Conservation (phyloP, 2,888 invertebrate genomes). For the Cheilosia soror region DNA sequence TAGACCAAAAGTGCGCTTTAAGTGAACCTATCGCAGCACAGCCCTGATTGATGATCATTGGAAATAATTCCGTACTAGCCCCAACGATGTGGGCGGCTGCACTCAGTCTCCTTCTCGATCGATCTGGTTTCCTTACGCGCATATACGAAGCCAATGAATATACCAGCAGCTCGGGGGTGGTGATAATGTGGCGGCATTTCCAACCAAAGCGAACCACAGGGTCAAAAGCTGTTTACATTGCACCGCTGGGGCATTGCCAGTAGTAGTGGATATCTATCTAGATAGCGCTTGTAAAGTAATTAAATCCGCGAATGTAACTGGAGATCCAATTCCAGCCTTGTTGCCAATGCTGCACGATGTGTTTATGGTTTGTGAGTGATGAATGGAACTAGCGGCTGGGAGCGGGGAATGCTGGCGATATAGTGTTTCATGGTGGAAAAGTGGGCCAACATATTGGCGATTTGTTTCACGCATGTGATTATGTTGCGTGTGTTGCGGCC, state of each 20-base stretch:
- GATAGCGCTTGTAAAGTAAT: slow-evolving; percentile 57
- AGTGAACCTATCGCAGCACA: slow-evolving; percentile 20
- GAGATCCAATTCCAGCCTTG: slow-evolving; percentile 53
- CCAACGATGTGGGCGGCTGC: slow-evolving; percentile 65
- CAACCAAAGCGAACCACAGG: slow-evolving; percentile 54
- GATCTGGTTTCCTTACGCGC: slow-evolving; percentile 60
- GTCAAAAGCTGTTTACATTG: slow-evolving; percentile 69
- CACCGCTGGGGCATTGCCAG: slow-evolving; percentile 33
- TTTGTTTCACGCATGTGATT: slow-evolving; percentile 74
- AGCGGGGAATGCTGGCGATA: slow-evolving; percentile 12
- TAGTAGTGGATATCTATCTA: slow-evolving; percentile 3
- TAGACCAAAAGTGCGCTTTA: slow-evolving; percentile 56
- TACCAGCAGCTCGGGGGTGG: not conserved
- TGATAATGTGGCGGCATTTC: slow-evolving; percentile 19
- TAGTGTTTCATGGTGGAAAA: slow-evolving; percentile 51
- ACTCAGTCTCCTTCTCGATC: not conserved
- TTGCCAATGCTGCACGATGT: slow-evolving; percentile 45
- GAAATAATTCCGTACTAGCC: slow-evolving; percentile 53
- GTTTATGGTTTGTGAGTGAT: slow-evolving; percentile 72
- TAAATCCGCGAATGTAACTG: slow-evolving; percentile 61
- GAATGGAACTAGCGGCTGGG: slow-evolving; percentile 35
- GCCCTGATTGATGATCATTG: slow-evolving; percentile 71
- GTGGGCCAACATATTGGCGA: slow-evolving; percentile 73
- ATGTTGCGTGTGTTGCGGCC: slow-evolving; percentile 71
- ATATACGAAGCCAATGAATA: slow-evolving; percentile 1